Conservation (phyloP, 1,140 invertebrate species). For the Xylocopa sonorina region DNA sequence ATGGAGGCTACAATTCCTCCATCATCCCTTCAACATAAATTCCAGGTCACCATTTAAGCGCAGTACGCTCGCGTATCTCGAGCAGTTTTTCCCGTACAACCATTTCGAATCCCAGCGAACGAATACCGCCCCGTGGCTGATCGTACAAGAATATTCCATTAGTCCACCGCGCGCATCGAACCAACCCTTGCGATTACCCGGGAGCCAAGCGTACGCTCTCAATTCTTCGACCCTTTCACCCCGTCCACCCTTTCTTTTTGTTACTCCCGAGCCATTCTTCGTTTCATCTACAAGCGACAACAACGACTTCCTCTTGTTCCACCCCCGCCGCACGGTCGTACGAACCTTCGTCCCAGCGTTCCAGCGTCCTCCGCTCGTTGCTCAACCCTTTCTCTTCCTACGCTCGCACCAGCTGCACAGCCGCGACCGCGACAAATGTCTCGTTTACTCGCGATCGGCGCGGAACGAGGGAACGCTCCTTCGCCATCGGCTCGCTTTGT, state of each 20-base stretch:
- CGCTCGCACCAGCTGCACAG: background rate
- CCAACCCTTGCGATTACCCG: background rate
- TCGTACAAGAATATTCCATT: slow-evolving; percentile 15
- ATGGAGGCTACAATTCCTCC: no score
- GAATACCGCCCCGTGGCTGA: background rate
- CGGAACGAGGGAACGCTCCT: background rate
- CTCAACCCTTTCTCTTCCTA: no score
- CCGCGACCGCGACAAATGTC: background rate
- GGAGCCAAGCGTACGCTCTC: background rate
- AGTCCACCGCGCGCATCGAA: background rate
- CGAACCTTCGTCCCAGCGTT: background rate
- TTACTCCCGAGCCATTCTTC: no score
- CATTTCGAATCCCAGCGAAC: background rate
- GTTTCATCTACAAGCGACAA: no score
- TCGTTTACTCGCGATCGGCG: slow-evolving; percentile 3
- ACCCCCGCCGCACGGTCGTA: background rate
- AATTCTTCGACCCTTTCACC: background rate
- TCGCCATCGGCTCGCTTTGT: background rate
- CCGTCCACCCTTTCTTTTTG: no score
- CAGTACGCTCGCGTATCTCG: no score
- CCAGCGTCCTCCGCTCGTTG: background rate
- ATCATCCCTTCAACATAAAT: no score
- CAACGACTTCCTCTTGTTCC: no score
- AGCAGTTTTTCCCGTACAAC: background rate
- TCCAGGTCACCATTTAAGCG: no score